A percentile compares a stretch with the other conserved stretches of the same genome.
phyloP scores from a whole-genome alignment of 1,140 invertebrate genomes.

The Acromyrmex heyeri region DNA sequence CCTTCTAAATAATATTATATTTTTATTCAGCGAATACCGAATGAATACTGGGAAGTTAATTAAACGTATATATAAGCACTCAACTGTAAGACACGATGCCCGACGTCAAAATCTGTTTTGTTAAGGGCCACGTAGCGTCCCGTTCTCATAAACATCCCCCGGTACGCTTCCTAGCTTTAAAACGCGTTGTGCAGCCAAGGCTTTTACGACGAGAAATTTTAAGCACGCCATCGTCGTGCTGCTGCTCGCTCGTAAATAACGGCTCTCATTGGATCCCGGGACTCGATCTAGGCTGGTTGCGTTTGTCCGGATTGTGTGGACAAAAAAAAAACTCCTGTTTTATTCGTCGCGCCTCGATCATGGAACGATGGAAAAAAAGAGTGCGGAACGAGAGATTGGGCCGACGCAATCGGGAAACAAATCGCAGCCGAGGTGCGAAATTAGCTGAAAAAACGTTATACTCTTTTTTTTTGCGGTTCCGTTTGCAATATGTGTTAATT shows the following conservation, averaged over 20 bases:
- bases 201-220: constrained; percentile 61
- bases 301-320: constrained; percentile 33
- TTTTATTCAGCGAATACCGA: not conserved
- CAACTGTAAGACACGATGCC: not conserved
- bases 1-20: not conserved
- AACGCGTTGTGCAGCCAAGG: not conserved
- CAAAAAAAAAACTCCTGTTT: constrained; percentile 35
- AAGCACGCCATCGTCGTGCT: constrained; percentile 27
- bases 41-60: not conserved
- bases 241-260: constrained; percentile 63
- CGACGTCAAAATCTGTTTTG: constrained; percentile 40
- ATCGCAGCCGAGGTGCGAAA: constrained; percentile 37
- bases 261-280: constrained; percentile 10
- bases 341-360: constrained; percentile 24
- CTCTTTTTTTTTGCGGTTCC: constrained; percentile 26
- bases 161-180: constrained; percentile 10
- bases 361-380: constrained; percentile 43
- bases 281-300: constrained; percentile 42
- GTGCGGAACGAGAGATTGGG: constrained; percentile 2
- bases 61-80: not conserved
- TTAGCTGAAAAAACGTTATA: constrained; percentile 53
- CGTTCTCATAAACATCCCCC: constrained; percentile 33
- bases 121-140: not conserved
- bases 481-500: constrained; percentile 55
- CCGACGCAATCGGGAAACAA: constrained; percentile 25